Base-by-base conservation (phyloP, 2,113 vertebrate species). In the Orthonyx spaldingii region DNA sequence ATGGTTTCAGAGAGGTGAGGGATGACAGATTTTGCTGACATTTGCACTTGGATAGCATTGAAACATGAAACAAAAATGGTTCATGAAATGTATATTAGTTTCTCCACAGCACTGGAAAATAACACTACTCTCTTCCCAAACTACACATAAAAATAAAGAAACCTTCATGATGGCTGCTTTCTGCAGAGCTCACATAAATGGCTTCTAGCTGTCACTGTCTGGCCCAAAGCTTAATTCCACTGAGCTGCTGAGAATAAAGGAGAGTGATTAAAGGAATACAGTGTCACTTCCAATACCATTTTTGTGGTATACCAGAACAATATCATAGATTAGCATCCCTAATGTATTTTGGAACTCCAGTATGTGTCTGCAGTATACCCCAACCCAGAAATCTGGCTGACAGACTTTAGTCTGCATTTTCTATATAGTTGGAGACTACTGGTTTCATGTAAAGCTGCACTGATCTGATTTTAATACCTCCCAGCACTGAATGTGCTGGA, bases 171-270 rank as follows among this genome's bases (percentile, higher is more conserved):
- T 75, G 39, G 55, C 79, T 77, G 72, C 53, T 90, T 75, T 89
- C 56, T 6, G 3, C 80, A 92, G 60, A 92, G 71, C 83, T 89
- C 78, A 74, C 47, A 70, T 13, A 82, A 87, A 94, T 49, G 66
- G 77, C 46, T 92, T 82, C 52, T 63, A 75, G 77, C 35, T 4
- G 6, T 50, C 84, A 27, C 63, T 87, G 72, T 74, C 94, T 94
- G 88, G 68, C 41, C 72, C 71, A 92, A 92, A 94, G 72, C 76
- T 93, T 92, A 88, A 74, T 94, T 92, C 88, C 84, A 83, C 61
- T 80, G 70, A 91, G 74, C 70, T 85, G 63, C 74, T 4, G 16
- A 69, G 84, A 90, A 94, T 63, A 92, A 95, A 90, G 52, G 60
- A 33, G 19, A 50, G 74, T 19, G 87, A 92, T 89, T 91, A 91